phyloP scores from a whole-genome alignment of 2,113 vertebrate genomes.

The Galbula dea region DNA sequence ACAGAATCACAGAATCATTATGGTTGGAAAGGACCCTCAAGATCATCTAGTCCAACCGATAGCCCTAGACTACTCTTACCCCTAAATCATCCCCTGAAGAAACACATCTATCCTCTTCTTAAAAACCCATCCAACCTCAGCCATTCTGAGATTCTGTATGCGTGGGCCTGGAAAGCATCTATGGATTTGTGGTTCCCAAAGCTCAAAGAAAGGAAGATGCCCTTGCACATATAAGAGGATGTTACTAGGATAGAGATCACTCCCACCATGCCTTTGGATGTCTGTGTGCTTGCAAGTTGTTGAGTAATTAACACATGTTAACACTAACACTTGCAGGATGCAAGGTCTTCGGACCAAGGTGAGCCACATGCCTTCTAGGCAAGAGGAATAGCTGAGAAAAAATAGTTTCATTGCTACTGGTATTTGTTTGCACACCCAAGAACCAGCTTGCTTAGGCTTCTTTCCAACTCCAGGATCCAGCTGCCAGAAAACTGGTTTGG shows the following conservation, averaged over 20 bases:
- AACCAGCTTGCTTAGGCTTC: neutral
- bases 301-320: neutral
- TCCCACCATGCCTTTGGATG: neutral
- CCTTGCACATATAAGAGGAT: neutral
- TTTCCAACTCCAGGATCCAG: neutral
- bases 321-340: neutral
- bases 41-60: too few relatives aligned
- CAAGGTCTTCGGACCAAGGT: neutral
- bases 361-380: neutral
- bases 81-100: too few relatives aligned
- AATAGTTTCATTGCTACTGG: neutral
- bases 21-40: too few relatives aligned
- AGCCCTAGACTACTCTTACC: too few relatives aligned
- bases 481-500: conserved; percentile 31
- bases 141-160: neutral
- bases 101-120: too few relatives aligned
- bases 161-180: neutral
- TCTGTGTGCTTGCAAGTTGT: neutral
- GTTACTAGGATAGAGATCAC: neutral
- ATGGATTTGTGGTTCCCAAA: neutral
- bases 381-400: conserved; percentile 38
- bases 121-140: neutral
- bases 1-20: too few relatives aligned
- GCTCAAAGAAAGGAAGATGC: neutral
- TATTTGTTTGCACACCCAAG: conserved; percentile 8